A percentile compares a stretch with the other conserved stretches of the same genome.
Evolutionary conservation across 2,113 vertebrate genomes (phyloP).

Genomic region (Atherinomorus stipes): DNA sequence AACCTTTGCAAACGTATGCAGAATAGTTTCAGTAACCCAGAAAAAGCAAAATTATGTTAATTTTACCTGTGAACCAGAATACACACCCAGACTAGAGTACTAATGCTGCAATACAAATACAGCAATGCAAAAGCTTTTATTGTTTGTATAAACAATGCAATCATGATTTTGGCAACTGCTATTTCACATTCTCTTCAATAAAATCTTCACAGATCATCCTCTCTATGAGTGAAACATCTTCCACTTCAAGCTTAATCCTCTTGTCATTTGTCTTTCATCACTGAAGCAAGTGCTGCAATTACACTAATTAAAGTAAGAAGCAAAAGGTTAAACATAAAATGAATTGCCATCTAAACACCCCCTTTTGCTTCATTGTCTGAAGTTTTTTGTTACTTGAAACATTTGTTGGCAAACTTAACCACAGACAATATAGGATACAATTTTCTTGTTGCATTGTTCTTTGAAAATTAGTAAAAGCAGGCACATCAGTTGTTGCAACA

Average conservation of each 20-base stretch:
- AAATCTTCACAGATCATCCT: neutral
- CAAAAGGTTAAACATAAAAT: neutral
- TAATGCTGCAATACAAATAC: neutral
- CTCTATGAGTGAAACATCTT: neutral
- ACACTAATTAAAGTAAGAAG: conserved; percentile 11
- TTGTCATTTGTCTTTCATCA: neutral
- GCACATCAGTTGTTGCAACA: neutral
- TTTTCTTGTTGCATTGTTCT: neutral
- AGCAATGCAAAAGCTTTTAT: neutral
- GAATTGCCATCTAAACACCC: neutral
- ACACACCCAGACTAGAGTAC: neutral
- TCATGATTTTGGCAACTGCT: neutral
- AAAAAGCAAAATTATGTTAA: neutral
- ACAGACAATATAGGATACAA: neutral
- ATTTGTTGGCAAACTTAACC: neutral
- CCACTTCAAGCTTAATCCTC: neutral
- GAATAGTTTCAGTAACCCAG: neutral
- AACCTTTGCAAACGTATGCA: neutral
- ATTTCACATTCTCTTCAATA: neutral
- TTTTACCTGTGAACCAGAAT: neutral
- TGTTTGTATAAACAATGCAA: neutral
- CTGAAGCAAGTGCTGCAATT: neutral
- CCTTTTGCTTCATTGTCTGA: neutral
- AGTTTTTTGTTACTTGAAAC: neutral
- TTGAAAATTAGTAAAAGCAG: neutral